Conservation (phyloP, 2,888 invertebrate species). For the Portevinia maculata region DNA sequence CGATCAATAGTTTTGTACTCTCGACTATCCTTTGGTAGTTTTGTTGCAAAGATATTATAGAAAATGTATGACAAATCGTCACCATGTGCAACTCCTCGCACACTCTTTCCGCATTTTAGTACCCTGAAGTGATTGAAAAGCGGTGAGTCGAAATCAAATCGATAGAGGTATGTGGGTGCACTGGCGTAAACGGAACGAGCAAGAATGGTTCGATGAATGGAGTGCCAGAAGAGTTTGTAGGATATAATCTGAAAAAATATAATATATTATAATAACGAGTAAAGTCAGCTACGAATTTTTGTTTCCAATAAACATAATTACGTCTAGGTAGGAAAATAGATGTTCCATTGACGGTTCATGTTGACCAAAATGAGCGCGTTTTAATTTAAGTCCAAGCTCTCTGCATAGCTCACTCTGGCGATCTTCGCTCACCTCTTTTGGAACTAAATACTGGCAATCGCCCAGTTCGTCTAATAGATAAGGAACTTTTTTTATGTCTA, state of each 20-base stretch:
- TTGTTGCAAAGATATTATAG: slow-evolving; percentile 76
- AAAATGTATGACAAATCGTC: slow-evolving; percentile 81
- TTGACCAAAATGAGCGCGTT: slow-evolving; percentile 77
- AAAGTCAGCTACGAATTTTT: no score
- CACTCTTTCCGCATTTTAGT: slow-evolving; percentile 79
- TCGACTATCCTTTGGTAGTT: slow-evolving; percentile 77
- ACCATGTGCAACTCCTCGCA: slow-evolving; percentile 80
- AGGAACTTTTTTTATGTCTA: slow-evolving; percentile 76
- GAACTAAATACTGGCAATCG: slow-evolving; percentile 76
- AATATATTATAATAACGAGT: slow-evolving; percentile 13
- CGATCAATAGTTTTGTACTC: slow-evolving; percentile 80
- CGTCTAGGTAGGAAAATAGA: slow-evolving; percentile 79
- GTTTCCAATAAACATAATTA: slow-evolving; percentile 48
- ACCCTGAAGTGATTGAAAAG: slow-evolving; percentile 79
- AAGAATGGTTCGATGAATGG: slow-evolving; percentile 78
- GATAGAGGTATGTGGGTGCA: slow-evolving; percentile 80
- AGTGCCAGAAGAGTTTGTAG: slow-evolving; percentile 77
- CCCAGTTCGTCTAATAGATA: slow-evolving; percentile 76
- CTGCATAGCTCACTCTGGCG: slow-evolving; percentile 75
- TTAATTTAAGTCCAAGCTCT: slow-evolving; percentile 77
- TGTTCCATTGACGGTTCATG: slow-evolving; percentile 79
- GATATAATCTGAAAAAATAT: slow-evolving; percentile 77
- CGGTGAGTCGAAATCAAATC: slow-evolving; percentile 81
- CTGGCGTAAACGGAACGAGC: slow-evolving; percentile 78
- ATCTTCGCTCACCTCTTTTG: slow-evolving; percentile 77